Base-by-base conservation (phyloP, 2,797 vertebrate species). In the Lacerta agilis region DNA sequence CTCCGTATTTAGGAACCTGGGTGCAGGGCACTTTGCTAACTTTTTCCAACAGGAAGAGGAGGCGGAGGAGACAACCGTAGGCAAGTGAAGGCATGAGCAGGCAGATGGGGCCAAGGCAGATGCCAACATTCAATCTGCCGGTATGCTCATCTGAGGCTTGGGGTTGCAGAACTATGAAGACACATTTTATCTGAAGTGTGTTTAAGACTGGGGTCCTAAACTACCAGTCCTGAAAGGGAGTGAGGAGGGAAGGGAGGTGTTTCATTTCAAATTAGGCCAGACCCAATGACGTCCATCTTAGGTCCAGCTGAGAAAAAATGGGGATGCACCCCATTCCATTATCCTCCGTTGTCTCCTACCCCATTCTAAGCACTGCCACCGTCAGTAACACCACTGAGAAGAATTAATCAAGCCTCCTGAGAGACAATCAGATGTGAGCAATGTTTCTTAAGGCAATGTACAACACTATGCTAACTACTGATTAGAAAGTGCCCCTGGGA, bases 301-400 rank as follows among this genome's bases (percentile, higher is more conserved):
- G 38, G 27, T 73, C 69, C 38, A 61, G 49, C 55, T 45, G 49
- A 81, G 69, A 73, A 81, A 78, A 55, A 55, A 55, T 20, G 25
- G 36, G 55, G 55, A 36, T 25, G 13, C 33, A 55, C 79, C 13
- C 43, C 76, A 61, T 15, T 4, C 66, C 67, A 38, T 73, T 27
- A 15, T 23, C 72, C 33, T 73, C 27, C 69, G 18, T 64, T 18
- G 17, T 64, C 20, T 25, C 25, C 29, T 66, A 13, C 13, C 41
- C 75, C 17, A 55, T 45, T 73, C 81, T 71, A 61, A 73, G 71
- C 38, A 43, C 55, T 73, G 69, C 27, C 86, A 88, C 45, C 2
- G 79, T 33, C 1, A 91, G 1, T 84, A 91, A 91, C 89, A 29
- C 8, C 78, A 93, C 4, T 43, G 49, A 91, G 92, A 88, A 87